Conservation (phyloP, 2,797 vertebrate genomes). For the Cossypha caffra region DNA sequence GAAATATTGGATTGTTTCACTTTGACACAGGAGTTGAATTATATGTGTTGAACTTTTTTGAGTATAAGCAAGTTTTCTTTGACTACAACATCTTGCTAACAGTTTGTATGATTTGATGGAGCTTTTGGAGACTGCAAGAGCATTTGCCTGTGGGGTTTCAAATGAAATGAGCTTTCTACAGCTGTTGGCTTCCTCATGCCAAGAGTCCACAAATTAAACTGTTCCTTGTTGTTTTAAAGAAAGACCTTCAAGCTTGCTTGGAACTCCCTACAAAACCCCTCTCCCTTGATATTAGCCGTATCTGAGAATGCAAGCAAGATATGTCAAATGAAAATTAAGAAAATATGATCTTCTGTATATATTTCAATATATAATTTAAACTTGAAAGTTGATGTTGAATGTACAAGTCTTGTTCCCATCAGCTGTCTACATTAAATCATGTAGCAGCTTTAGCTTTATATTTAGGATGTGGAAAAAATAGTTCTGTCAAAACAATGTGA, state of each 20-base stretch:
- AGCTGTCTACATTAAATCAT: background rate
- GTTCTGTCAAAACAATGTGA: background rate
- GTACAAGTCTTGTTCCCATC: background rate
- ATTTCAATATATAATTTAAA: background rate
- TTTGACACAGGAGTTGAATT: background rate
- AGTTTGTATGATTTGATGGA: background rate
- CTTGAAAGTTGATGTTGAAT: background rate
- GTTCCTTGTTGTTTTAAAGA: background rate
- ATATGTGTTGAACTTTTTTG: background rate
- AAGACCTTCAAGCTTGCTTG: background rate
- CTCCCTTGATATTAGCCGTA: background rate
- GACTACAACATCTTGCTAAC: background rate
- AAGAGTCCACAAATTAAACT: background rate
- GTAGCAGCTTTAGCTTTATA: background rate
- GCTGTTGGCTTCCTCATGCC: conserved; percentile 11
- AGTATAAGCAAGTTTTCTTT: conserved; percentile 2
- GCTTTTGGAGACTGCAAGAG: background rate
- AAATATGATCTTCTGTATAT: background rate
- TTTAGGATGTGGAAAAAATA: background rate
- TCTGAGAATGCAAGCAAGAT: background rate
- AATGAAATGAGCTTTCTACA: conserved; percentile 41
- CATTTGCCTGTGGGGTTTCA: conserved; percentile 32
- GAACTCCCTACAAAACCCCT: rapidly evolving
- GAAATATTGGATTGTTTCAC: background rate
- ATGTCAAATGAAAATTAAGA: background rate